Evolutionary conservation across 2,888 invertebrate genomes (phyloP).

Genomic region (Uloborus plumipes): DNA sequence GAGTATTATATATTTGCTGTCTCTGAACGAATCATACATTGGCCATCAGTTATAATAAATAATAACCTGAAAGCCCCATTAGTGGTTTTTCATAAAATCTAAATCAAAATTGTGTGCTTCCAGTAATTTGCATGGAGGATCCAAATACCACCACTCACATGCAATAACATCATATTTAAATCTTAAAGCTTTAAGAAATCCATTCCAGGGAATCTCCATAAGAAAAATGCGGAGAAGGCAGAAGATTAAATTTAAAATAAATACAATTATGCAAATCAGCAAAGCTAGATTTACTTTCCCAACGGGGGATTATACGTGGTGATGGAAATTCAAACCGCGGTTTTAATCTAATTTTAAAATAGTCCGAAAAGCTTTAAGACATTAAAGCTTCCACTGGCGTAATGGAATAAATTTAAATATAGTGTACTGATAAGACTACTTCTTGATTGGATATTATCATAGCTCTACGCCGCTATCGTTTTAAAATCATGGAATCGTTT

Average conservation of each 20-base stretch:
- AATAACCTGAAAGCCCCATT: too few relatives aligned
- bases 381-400: conserved; percentile 43
- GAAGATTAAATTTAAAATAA: conserved; percentile 61
- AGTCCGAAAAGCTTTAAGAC: conserved; percentile 34
- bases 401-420: conserved; percentile 64
- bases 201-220: conserved; percentile 12
- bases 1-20: too few relatives aligned
- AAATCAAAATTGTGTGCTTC: conserved; percentile 39
- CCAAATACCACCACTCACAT: conserved; percentile 18
- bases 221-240: conserved; percentile 16
- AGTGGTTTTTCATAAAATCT: conserved; percentile 2
- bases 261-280: conserved; percentile 58
- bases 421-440: conserved; percentile 38
- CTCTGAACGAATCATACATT: too few relatives aligned
- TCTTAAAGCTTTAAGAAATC: conserved; percentile 50
- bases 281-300: conserved; percentile 50
- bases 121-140: conserved; percentile 41
- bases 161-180: conserved; percentile 61
- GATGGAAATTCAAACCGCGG: conserved; percentile 9
- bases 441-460: conserved; percentile 58
- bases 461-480: conserved; percentile 33
- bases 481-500: conserved; percentile 34
- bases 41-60: too few relatives aligned
- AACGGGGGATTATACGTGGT: conserved; percentile 27
- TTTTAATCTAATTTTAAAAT: conserved; percentile 51